Base-by-base conservation (phyloP, 2,797 vertebrate genomes). In the Sarcoramphus papa region DNA sequence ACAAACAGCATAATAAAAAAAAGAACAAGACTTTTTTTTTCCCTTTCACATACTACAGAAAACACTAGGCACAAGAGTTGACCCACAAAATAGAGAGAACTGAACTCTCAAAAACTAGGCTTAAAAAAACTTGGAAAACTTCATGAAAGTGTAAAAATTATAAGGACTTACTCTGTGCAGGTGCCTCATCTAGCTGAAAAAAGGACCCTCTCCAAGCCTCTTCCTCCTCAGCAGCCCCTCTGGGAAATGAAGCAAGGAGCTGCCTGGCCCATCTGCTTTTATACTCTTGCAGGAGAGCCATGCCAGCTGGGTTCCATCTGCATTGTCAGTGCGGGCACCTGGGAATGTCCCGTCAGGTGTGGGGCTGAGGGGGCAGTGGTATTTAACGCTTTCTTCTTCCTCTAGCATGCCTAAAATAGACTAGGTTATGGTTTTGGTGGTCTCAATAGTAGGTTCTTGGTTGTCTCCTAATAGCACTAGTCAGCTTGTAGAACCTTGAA, bases 231-330 rank as follows among this genome's bases (percentile, higher is more conserved):
- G 1, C 25, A n/a, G 3, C 14, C 3, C 6, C 2, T 2, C 17
- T 3, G 0, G 10, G 3, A 9, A 9, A 1, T 1, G 14, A 22
- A 60, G 1, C 0, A 0, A 7, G 0, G 0, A 1, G 0, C 0
- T 4, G 0, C 0, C 0, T 5, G 8, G 0, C 27, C 70, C 50
- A 12, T 8, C 68, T 25, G 21, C 63, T 80, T 53, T 48, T 20
- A 28, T 31, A 6, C 16, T 5, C 53, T 3, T 15, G 31, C 9
- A 7, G 75, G 28, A 53, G 56, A 69, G 7, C 45, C 14, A 1
- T 3, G 15, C 25, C 74, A 77, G 31, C 47, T 50, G 59, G 47
- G 64, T 9, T 2, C 59, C 28, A 5, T 17, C 74, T 5, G 30
- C 59, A 37, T 6, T 2, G 4, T 20, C 14, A 48, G 3, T 5